These are phyloP conservation scores for Mormyrus hasselquistii DNA, from an alignment of 2,797 vertebrate species.

Conservation along the genomic window DNA sequence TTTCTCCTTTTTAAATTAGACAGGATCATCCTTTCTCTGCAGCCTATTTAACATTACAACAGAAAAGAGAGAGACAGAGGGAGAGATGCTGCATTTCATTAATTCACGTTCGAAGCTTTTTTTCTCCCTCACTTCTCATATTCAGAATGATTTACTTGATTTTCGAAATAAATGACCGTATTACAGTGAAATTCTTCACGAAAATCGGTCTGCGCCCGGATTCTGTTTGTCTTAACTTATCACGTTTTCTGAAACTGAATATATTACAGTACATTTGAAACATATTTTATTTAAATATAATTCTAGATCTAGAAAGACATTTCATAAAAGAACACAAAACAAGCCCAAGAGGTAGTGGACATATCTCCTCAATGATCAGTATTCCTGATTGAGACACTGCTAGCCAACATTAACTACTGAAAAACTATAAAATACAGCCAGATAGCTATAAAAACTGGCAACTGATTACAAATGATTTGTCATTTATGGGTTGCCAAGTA, in stretches of 20 bases:
- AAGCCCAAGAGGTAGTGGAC: background rate
- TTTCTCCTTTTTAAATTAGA: constrained; percentile 20
- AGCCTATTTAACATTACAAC: constrained; percentile 25
- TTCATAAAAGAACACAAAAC: background rate
- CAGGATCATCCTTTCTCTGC: background rate
- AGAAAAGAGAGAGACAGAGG: constrained; percentile 20
- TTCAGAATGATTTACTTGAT: constrained; percentile 46
- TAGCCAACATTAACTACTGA: background rate
- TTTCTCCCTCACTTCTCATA: constrained; percentile 35
- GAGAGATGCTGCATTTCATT: constrained; percentile 36
- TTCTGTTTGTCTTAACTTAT: background rate
- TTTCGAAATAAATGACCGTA: constrained; percentile 38
- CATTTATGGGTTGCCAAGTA: constrained; percentile 6
- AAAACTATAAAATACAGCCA: background rate
- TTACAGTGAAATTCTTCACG: background rate
- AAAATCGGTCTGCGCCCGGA: background rate
- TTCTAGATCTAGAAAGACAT: background rate
- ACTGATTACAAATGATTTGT: background rate
- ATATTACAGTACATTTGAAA: background rate
- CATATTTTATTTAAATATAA: background rate
- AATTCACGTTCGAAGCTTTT: constrained; percentile 36
- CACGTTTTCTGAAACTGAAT: background rate
- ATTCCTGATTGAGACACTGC: background rate
- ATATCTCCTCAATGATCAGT: background rate
- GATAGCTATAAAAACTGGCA: background rate